Base-by-base conservation (phyloP, 2,888 invertebrate species). In the Malacosoma neustria region DNA sequence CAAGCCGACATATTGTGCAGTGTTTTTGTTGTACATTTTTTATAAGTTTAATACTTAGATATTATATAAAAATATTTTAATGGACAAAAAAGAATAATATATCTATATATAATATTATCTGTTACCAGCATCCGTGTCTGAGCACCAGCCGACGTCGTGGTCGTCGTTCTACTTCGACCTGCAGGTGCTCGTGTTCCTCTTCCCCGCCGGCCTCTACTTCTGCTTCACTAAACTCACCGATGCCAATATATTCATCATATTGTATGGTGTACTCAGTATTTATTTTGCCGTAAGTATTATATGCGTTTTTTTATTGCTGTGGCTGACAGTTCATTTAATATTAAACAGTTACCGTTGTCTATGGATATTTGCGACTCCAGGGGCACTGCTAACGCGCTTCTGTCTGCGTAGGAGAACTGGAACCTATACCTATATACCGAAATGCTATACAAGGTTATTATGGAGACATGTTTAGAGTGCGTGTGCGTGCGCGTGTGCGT, bases 141-240 rank as follows among this genome's bases (percentile, higher is more conserved):
- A 99, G 84, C 98, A 99, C 89, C 98, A 99, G 81, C 98, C 98
- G 1, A 99, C 98, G 2, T 95, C 98, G 0, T 99, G 98, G 98
- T 95, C 96, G 35, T 97, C 97, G 1, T 99, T 98, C 87, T 99
- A 97, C 86, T 98, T 98, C 76, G 98, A 99, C 87, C 89, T 99
- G 37, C 96, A 99, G 79, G 92, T 99, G 49, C 87, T 99, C 35
- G 97, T 98, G 43, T 98, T 99, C 75, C 88, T 98, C 49, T 98
- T 99, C 76, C 98, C 96, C 29, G 97, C 96, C 32, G 99, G 99
- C 2, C 88, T 99, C 37, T 99, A 99, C 84, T 97, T 97, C 82
- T 99, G 99, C 80, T 99, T 99, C 85, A 91, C 92, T 38, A 92
- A 95, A 55, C 87, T 98, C 45, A 95, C 96, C 0, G 98, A 99